Percentiles rank a stretch among this genome's conserved stretches.
phyloP scores from a whole-genome alignment of 2,113 vertebrate genomes.

The Serinus canaria region DNA sequence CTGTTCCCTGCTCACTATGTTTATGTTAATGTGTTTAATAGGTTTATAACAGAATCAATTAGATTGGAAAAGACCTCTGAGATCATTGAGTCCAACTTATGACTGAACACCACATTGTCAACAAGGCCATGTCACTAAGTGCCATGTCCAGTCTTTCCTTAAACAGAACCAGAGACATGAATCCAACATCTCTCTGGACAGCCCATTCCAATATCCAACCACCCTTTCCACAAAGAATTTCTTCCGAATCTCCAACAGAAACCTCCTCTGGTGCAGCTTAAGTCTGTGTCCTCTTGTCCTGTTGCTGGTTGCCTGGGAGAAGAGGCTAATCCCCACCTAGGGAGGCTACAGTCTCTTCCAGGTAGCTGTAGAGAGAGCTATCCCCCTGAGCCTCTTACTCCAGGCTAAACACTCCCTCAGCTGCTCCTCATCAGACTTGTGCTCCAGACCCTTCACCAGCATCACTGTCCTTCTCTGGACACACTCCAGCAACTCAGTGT shows the following conservation, averaged over 20 bases:
- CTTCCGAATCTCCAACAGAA: neutral
- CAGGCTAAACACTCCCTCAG: neutral
- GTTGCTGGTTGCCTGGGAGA: neutral
- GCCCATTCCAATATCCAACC: neutral
- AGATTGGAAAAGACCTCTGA: neutral
- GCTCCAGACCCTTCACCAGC: neutral
- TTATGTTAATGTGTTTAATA: neutral
- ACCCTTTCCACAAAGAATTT: neutral
- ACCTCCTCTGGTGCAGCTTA: neutral
- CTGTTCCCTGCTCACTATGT: neutral
- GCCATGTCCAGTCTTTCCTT: neutral
- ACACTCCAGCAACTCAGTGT: fast-evolving
- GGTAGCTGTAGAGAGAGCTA: neutral
- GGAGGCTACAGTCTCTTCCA: neutral
- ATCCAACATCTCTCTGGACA: neutral
- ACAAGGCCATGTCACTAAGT: neutral
- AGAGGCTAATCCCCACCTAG: neutral
- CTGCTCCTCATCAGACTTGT: neutral
- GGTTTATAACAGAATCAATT: neutral
- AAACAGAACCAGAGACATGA: neutral
- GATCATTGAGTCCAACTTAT: neutral
- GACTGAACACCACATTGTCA: neutral
- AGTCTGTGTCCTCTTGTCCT: neutral
- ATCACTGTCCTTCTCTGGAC: neutral
- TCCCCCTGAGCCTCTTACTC: neutral